phyloP scores from a whole-genome alignment of 2,797 vertebrate genomes.

The Siniperca undulata region DNA sequence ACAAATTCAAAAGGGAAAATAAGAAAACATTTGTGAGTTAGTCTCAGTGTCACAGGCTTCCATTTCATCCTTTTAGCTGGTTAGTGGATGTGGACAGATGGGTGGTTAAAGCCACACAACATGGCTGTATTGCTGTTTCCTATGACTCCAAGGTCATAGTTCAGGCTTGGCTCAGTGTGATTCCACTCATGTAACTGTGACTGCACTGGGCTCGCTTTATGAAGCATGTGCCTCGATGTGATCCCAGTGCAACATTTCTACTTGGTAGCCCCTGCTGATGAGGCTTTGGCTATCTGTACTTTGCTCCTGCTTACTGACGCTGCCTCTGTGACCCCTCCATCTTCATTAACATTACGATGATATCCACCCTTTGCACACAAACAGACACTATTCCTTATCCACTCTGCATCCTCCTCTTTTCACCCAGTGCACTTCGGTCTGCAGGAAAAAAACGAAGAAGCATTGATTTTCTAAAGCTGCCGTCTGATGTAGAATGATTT shows the following conservation, averaged over 20 bases:
- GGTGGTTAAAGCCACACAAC: constrained; percentile 38
- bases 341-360: constrained; percentile 72
- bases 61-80: constrained; percentile 24
- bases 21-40: neutral
- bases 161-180: constrained; percentile 56
- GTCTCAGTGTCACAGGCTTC: neutral
- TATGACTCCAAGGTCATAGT: constrained; percentile 49
- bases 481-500: constrained; percentile 77
- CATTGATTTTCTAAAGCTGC: constrained; percentile 77
- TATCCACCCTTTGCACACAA: constrained; percentile 46
- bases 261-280: constrained; percentile 23
- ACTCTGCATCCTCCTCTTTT: constrained; percentile 44
- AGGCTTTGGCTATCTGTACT: constrained; percentile 37
- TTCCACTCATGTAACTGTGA: constrained; percentile 40
- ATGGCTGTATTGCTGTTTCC: constrained; percentile 33
- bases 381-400: constrained; percentile 36
- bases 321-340: constrained; percentile 52
- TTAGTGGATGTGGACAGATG: constrained; percentile 32
- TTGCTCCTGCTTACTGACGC: constrained; percentile 37
- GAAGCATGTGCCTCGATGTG: constrained; percentile 50
- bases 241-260: constrained; percentile 43
- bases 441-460: constrained; percentile 32
- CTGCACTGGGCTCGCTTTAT: constrained; percentile 44
- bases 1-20: constrained; percentile 1
- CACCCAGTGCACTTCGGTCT: constrained; percentile 45